Evolutionary conservation across 2,113 vertebrate species (phyloP).

Genomic region (Salvelinus fontinalis): DNA sequence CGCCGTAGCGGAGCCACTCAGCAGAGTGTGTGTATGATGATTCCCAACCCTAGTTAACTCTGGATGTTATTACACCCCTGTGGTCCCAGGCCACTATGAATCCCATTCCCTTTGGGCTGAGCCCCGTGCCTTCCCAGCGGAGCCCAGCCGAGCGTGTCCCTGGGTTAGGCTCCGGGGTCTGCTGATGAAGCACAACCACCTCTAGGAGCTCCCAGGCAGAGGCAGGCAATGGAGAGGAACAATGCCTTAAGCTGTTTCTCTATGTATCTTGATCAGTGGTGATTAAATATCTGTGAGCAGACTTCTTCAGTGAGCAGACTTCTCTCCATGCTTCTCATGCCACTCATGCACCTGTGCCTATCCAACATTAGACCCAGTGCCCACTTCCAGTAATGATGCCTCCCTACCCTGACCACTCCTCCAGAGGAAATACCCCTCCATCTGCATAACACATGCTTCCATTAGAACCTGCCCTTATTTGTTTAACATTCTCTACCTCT

Average conservation of each 20-base stretch:
- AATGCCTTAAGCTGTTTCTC: conserved; percentile 33
- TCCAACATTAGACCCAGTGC: conserved; percentile 6
- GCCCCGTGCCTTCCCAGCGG: conserved; percentile 5
- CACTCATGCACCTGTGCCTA: conserved; percentile 41
- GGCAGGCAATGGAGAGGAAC: conserved; percentile 32
- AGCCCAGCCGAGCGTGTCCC: conserved; percentile 51
- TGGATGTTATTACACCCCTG: conserved; percentile 65
- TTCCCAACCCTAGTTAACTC: conserved; percentile 50
- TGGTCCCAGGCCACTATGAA: conserved; percentile 58
- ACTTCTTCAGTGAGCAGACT: neutral
- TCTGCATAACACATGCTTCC: conserved; percentile 63
- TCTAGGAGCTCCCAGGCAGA: conserved; percentile 25
- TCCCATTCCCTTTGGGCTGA: conserved; percentile 41
- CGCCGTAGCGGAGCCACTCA: too few relatives aligned
- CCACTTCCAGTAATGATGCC: conserved; percentile 10
- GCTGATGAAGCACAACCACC: conserved; percentile 59
- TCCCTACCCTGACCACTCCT: conserved; percentile 4
- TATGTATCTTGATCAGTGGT: conserved; percentile 46
- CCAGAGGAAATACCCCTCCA: conserved; percentile 43
- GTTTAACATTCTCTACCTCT: conserved; percentile 48
- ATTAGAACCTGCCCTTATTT: conserved; percentile 57
- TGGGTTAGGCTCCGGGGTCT: conserved; percentile 53
- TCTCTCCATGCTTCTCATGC: neutral
- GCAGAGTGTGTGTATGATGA: conserved; percentile 34
- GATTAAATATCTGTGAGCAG: conserved; percentile 40